Evolutionary conservation across 1,140 invertebrate species (phyloP).

Genomic region (Hylyphantes graminicola): DNA sequence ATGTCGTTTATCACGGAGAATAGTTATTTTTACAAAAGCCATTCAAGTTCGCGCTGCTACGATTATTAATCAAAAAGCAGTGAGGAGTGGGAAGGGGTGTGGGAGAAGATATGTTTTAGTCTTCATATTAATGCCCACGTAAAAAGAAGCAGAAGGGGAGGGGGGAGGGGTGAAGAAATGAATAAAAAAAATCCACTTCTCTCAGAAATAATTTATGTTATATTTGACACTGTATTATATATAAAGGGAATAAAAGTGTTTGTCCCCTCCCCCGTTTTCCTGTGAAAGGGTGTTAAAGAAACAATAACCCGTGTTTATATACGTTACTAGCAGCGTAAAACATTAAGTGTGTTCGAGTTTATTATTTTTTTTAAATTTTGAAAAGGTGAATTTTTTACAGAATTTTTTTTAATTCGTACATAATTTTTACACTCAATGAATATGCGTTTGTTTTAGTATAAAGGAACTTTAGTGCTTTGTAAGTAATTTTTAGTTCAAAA

Average conservation of each 20-base stretch:
- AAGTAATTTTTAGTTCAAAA: too few species aligned
- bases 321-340: too few species aligned
- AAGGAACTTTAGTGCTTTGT: too few species aligned
- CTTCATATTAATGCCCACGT: slow-evolving; percentile 49
- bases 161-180: background rate
- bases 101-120: slow-evolving; percentile 37
- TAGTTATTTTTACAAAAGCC: slow-evolving; percentile 57
- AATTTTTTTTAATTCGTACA: too few species aligned
- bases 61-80: slow-evolving; percentile 51
- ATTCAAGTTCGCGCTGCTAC: slow-evolving; percentile 31
- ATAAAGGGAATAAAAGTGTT: slow-evolving; percentile 37
- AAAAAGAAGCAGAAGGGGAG: slow-evolving; percentile 9
- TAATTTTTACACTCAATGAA: too few species aligned
- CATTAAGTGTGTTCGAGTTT: too few species aligned
- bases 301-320: too few species aligned
- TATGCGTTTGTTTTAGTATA: too few species aligned
- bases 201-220: slow-evolving; percentile 4
- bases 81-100: too few species aligned
- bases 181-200: slow-evolving; percentile 11
- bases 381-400: too few species aligned
- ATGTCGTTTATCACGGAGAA: slow-evolving; percentile 53
- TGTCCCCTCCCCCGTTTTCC: background rate
- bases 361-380: too few species aligned
- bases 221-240: slow-evolving; percentile 48
- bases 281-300: too few species aligned